Base-by-base conservation (phyloP, 2,113 vertebrate species). In the Eudyptes chrysolophus region DNA sequence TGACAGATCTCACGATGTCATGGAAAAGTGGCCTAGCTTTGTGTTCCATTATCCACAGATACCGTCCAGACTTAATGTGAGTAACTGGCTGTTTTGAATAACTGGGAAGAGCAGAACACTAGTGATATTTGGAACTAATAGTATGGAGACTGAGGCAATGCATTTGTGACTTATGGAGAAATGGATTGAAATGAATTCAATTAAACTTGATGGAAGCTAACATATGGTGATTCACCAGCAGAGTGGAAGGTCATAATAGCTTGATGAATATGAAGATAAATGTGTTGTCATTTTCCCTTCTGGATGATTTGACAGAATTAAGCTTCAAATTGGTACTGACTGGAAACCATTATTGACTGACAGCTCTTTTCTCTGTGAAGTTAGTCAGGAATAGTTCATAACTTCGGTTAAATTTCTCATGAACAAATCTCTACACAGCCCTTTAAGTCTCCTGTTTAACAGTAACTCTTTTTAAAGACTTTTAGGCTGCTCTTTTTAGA, bases 21-120 rank as follows among this genome's bases (percentile, higher is more conserved):
- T 99, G 99, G 99, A 99, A 99, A 97, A 99, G 99, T 16, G 99
- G 99, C 66, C 96, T 99, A 97, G 99, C 99, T 32, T 97, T 99
- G 32, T 99, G 99, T 77, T 99, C 99, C 44, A 99, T 99, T 94
- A 99, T 99, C 87, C 99, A 99, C 98, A 98, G 99, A 96, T 99
- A 99, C 97, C 98, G 99, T 42, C 99, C 99, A 2, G 99, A 99
- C 95, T 98, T 99, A 51, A 99, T 99, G 99, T 99, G 98, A 99
- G 99, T 98, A 22, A 30, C 51, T 60, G 89, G 1, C 68, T 94
- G 38, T 58, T 74, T 62, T 34, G 48, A 26, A 18, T 26, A 34
- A 65, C 46, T 19, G n/a, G 14, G 51, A 42, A n/a, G 58, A 52
- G 46, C 62, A 85, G 54, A 48, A 40, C 3, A 3, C 40, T 16